phyloP scores from a whole-genome alignment of 1,140 invertebrate species.

The Portunus trituberculatus region DNA sequence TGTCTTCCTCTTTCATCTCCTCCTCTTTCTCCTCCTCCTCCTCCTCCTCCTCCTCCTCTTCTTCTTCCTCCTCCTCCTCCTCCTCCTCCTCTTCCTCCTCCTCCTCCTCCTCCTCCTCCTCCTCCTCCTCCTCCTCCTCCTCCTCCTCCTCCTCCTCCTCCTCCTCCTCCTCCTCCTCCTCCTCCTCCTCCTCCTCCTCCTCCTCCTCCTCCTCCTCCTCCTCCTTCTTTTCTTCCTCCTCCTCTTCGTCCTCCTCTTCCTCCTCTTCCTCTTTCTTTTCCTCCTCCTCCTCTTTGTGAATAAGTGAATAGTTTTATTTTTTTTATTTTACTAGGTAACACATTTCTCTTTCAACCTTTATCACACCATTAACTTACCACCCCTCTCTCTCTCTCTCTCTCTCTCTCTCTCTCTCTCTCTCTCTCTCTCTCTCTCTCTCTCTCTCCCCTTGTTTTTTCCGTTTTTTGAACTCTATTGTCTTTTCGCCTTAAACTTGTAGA shows the following conservation, averaged over 20 bases:
- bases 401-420: no score
- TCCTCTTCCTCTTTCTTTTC: background rate
- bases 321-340: no score
- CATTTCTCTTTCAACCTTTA: no score
- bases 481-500: no score
- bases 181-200: background rate
- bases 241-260: background rate
- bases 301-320: no score
- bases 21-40: background rate
- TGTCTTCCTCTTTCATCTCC: no score
- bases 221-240: background rate
- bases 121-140: background rate
- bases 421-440: no score
- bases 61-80: background rate
- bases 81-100: background rate
- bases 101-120: background rate
- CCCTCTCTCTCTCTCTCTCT: no score
- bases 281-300: background rate
- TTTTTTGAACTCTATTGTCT: no score
- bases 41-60: background rate
- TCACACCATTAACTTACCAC: no score
- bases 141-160: background rate
- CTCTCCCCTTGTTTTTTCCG: no score
- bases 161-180: background rate
- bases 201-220: background rate